phyloP scores from a whole-genome alignment of 2,888 invertebrate species.

The Ecdyonurus torrentis region DNA sequence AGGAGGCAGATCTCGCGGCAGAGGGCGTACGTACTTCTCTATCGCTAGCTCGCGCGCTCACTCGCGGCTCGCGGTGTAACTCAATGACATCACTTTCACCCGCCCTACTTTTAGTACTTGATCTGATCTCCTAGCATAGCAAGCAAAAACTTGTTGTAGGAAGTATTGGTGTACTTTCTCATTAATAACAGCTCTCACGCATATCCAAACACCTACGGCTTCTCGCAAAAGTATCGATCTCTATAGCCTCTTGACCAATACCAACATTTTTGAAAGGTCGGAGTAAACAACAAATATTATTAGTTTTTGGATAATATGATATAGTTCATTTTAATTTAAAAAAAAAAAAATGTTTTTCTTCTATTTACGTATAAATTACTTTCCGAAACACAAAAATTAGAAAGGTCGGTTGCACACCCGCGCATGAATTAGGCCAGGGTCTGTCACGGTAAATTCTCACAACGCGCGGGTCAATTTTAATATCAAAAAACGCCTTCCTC shows the following conservation, averaged over 20 bases:
- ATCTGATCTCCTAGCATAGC: background rate
- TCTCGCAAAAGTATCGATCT: too few species aligned
- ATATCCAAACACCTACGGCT: background rate
- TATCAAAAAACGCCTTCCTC: too few species aligned
- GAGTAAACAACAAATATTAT: too few species aligned
- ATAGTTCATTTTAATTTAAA: background rate
- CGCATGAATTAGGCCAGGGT: background rate
- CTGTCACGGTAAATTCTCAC: background rate
- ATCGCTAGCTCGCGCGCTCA: too few species aligned
- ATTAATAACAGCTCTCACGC: background rate
- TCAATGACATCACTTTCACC: constrained; percentile 3
- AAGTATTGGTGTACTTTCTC: background rate
- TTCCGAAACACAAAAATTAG: background rate
- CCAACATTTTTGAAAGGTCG: too few species aligned
- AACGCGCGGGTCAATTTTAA: too few species aligned
- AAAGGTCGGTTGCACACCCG: background rate
- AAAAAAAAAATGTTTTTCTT: too few species aligned
- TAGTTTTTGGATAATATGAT: too few species aligned
- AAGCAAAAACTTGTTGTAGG: background rate
- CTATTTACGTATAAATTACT: background rate
- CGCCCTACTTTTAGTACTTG: constrained; percentile 1
- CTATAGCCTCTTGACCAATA: too few species aligned
- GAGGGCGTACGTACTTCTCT: background rate
- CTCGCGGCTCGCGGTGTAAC: too few species aligned
- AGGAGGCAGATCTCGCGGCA: background rate